Conservation (phyloP, 2,797 vertebrate genomes). For the Manis pentadactyla region DNA sequence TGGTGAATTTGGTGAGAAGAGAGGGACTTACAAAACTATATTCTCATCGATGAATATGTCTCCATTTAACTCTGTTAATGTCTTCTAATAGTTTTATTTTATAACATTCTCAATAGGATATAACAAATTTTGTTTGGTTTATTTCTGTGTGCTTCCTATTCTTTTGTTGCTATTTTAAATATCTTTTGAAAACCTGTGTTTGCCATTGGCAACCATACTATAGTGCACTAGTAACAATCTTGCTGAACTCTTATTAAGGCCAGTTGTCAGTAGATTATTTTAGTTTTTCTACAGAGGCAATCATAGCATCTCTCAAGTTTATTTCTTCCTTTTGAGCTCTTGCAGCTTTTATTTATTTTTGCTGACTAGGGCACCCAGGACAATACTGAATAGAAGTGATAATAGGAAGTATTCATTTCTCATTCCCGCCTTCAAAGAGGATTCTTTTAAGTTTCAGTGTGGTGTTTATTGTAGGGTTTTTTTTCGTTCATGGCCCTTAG, state of each 20-base stretch:
- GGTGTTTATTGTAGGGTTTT: not conserved
- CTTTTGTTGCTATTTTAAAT: not conserved
- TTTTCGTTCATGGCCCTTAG: not conserved
- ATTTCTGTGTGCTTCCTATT: not conserved
- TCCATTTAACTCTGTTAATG: slow-evolving; percentile 4
- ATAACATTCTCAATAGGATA: not conserved
- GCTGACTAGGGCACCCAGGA: not conserved
- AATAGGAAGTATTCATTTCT: not conserved
- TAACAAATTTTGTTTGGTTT: not conserved
- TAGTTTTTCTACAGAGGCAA: not conserved
- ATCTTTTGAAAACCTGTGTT: not conserved
- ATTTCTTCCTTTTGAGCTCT: slow-evolving; percentile 25
- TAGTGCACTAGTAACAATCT: not conserved
- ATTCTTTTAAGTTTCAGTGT: not conserved
- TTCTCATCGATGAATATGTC: not conserved
- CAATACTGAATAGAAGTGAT: not conserved
- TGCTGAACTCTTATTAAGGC: not conserved
- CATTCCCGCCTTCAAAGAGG: not conserved
- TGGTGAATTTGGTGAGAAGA: not conserved
- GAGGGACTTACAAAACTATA: not conserved
- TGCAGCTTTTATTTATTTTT: slow-evolving; percentile 19
- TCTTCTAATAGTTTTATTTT: slow-evolving; percentile 8
- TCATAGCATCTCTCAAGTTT: not conserved
- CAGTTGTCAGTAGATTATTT: not conserved
- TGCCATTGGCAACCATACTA: not conserved